phyloP scores from a whole-genome alignment of 2,113 vertebrate species.

The Phalacrocorax pelagicus region DNA sequence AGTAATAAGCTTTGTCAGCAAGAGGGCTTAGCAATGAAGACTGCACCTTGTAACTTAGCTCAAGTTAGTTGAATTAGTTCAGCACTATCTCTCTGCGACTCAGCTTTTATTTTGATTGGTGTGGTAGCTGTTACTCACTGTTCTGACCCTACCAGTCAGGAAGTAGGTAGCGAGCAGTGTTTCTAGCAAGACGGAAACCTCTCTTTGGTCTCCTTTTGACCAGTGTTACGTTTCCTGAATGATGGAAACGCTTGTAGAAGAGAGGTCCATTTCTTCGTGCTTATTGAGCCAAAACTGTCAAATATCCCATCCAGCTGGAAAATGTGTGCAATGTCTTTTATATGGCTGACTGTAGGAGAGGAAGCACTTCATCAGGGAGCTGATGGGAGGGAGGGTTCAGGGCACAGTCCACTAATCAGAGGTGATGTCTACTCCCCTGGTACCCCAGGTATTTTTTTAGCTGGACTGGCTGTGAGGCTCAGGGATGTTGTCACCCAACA shows the following conservation, averaged over 20 bases:
- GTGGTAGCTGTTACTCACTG: not conserved
- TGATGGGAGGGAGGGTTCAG: not conserved
- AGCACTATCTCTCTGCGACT: not conserved
- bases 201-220: not conserved
- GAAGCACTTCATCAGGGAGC: not conserved
- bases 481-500: not conserved
- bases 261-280: not conserved
- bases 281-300: not conserved
- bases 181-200: not conserved
- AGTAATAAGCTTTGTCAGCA: not conserved
- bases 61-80: not conserved
- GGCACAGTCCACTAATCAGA: rapidly evolving
- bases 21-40: not conserved
- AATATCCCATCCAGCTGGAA: not conserved
- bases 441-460: not conserved
- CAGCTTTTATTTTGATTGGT: not conserved
- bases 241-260: not conserved
- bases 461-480: not conserved
- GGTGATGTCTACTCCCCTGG: not conserved
- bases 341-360: not conserved
- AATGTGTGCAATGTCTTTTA: not conserved
- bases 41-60: not conserved
- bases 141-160: not conserved
- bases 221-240: not conserved
- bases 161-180: not conserved